Evolutionary conservation across 1,140 invertebrate genomes (phyloP).

Genomic region (Drosophila triauraria): DNA sequence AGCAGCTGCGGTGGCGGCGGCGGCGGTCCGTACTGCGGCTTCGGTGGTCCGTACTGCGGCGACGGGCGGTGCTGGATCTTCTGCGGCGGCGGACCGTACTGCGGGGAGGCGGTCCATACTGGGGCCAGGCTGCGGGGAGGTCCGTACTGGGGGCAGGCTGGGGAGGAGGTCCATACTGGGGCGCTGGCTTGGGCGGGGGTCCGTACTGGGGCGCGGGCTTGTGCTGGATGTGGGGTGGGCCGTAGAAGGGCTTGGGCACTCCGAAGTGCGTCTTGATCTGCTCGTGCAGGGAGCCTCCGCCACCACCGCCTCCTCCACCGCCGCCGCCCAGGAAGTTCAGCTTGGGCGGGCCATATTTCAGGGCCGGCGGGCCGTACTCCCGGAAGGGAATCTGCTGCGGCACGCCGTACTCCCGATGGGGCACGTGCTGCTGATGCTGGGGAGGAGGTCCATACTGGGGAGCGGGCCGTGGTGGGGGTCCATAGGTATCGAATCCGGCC

Average conservation of each 20-base stretch:
- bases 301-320: slow-evolving; percentile 64
- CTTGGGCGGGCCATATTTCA: slow-evolving; percentile 80
- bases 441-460: slow-evolving; percentile 85
- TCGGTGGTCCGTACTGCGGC: slow-evolving; percentile 85
- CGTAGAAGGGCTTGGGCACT: slow-evolving; percentile 85
- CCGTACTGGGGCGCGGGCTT: slow-evolving; percentile 72
- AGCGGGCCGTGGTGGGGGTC: slow-evolving; percentile 70
- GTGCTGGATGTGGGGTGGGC: slow-evolving; percentile 84
- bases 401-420: slow-evolving; percentile 84
- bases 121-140: slow-evolving; percentile 78
- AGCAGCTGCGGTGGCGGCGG: slow-evolving; percentile 69
- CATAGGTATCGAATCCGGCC: slow-evolving; percentile 63
- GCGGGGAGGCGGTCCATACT: slow-evolving; percentile 85
- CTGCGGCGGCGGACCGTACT: slow-evolving; percentile 86
- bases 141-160: slow-evolving; percentile 80
- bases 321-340: slow-evolving; percentile 80
- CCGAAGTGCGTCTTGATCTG: slow-evolving; percentile 83
- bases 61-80: slow-evolving; percentile 85
- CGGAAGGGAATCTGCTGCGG: slow-evolving; percentile 79
- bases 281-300: slow-evolving; percentile 56
- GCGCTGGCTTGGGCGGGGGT: slow-evolving; percentile 69
- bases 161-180: slow-evolving; percentile 85
- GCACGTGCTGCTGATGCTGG: slow-evolving; percentile 71
- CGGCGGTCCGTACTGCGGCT: slow-evolving; percentile 65
- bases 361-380: slow-evolving; percentile 74